Percentiles rank a stretch among this genome's conserved stretches.
These are phyloP conservation scores for Streptopelia turtur DNA, from an alignment of 2,797 vertebrate species.

Conservation along the genomic window DNA sequence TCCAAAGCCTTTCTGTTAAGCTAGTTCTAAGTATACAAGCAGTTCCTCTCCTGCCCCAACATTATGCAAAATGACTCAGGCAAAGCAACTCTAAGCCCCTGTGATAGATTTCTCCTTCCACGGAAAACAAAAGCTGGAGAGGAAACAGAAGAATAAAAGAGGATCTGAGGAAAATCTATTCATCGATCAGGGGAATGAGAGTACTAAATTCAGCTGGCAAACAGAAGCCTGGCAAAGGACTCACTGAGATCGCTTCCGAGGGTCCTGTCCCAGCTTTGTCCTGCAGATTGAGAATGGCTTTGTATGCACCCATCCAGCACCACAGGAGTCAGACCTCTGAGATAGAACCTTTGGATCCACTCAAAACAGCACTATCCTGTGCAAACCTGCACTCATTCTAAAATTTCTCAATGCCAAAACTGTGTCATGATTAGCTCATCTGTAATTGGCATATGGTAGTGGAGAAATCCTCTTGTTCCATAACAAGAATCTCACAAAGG, in stretches of 20 bases:
- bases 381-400: neutral
- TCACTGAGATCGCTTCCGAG: neutral
- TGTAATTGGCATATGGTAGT: fast-evolving
- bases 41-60: neutral
- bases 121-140: neutral
- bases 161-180: neutral
- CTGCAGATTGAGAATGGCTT: neutral
- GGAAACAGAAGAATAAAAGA: neutral
- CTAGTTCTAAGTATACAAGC: conserved; percentile 38
- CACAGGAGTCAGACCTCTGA: neutral
- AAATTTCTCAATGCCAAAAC: neutral
- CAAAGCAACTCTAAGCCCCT: conserved; percentile 67
- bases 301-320: neutral
- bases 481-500: neutral
- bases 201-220: conserved; percentile 16
- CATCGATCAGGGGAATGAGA: neutral
- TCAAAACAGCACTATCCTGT: neutral
- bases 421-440: neutral
- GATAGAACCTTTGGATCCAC: neutral
- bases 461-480: neutral
- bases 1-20: conserved; percentile 50
- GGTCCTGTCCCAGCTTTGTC: neutral
- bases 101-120: conserved; percentile 57
- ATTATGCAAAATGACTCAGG: conserved; percentile 31
- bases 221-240: neutral